Evolutionary conservation across 2,113 vertebrate genomes (phyloP).

Genomic region (Opisthocomus hoazin): DNA sequence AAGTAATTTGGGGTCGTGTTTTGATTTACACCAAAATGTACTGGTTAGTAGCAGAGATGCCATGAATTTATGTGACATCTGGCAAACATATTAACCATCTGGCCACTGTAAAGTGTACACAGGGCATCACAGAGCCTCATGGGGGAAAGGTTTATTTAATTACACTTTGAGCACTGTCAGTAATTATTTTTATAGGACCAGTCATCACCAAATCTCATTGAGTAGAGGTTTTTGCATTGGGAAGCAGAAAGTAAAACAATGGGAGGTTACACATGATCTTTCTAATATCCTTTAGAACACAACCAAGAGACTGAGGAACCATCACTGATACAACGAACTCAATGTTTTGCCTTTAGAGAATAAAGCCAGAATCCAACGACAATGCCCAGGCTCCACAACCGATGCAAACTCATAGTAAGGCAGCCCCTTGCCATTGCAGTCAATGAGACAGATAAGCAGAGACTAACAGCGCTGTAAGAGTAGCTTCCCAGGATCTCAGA

Average conservation of each 20-base stretch:
- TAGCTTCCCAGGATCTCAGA: neutral
- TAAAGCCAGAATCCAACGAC: neutral
- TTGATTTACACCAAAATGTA: conserved; percentile 36
- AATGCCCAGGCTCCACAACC: neutral
- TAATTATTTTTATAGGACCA: neutral
- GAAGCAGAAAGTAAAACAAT: neutral
- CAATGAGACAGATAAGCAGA: neutral
- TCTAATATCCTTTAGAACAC: neutral
- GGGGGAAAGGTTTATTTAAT: neutral
- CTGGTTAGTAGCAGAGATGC: conserved; percentile 13
- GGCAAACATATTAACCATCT: conserved; percentile 40
- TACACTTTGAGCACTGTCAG: neutral
- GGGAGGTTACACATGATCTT: neutral
- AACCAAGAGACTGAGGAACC: neutral
- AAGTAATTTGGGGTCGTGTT: conserved; percentile 41
- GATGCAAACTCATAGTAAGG: accelerated
- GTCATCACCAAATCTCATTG: neutral
- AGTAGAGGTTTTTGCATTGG: neutral
- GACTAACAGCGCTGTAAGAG: neutral
- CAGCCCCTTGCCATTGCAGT: neutral
- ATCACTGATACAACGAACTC: neutral
- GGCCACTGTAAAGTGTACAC: neutral
- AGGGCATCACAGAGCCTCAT: neutral
- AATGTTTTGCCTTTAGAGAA: neutral
- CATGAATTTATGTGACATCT: conserved; percentile 23